Evolutionary conservation across 2,113 vertebrate genomes (phyloP).

Genomic region (Romanogobio albipinnatus): DNA sequence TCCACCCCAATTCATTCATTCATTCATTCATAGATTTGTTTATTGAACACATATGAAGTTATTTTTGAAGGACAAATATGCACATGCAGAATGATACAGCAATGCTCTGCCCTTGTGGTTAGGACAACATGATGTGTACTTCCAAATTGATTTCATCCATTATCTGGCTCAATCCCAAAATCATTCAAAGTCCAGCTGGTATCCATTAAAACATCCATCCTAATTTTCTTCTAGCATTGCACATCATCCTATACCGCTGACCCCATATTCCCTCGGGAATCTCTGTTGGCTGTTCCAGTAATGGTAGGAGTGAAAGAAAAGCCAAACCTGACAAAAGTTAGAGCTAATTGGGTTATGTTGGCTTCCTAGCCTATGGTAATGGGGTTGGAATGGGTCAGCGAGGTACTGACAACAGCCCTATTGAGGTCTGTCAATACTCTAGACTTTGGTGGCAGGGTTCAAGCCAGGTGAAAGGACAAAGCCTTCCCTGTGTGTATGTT

Average conservation of each 20-base stretch:
- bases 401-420: constrained; percentile 46
- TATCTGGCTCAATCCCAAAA: constrained; percentile 28
- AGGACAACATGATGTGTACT: neutral
- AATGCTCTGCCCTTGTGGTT: neutral
- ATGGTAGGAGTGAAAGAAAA: constrained; percentile 3
- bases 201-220: neutral
- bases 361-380: constrained; percentile 45
- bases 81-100: neutral
- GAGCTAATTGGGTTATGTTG: constrained; percentile 36
- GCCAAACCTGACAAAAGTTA: constrained; percentile 22
- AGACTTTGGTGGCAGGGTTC: constrained; percentile 43
- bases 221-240: neutral
- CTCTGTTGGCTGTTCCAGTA: constrained; percentile 16
- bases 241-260: constrained; percentile 30
- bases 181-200: constrained; percentile 10
- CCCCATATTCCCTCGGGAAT: constrained; percentile 20
- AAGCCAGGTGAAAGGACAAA: constrained; percentile 58
- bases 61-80: neutral
- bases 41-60: constrained; percentile 21
- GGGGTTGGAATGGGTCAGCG: constrained; percentile 33
- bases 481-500: constrained; percentile 50
- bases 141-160: constrained; percentile 9
- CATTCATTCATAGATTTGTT: constrained; percentile 18
- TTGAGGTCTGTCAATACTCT: constrained; percentile 42
- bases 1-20: neutral